Conservation (phyloP, 2,797 vertebrate species). For the Brachyalestes nurse region DNA sequence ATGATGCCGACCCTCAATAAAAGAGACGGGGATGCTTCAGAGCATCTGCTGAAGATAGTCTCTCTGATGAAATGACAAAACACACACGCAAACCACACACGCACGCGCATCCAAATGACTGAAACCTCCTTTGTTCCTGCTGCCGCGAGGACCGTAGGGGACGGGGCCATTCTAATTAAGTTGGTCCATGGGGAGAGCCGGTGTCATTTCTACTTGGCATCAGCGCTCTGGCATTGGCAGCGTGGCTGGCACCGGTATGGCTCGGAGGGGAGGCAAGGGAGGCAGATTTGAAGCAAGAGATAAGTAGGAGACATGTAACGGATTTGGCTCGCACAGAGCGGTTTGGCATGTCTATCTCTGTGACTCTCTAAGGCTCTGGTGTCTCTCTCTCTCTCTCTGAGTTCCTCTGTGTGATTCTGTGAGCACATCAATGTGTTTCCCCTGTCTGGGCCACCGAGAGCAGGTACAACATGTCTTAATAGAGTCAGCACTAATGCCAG, state of each 20-base stretch:
- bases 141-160: conserved; percentile 82
- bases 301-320: conserved; percentile 58
- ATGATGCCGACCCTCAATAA: conserved; percentile 92
- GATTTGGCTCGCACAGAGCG: conserved; percentile 51
- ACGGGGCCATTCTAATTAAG: conserved; percentile 86
- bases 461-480: conserved; percentile 67
- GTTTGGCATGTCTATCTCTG: conserved; percentile 46
- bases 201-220: conserved; percentile 82
- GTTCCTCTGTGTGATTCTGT: conserved; percentile 47
- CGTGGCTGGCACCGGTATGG: conserved; percentile 69
- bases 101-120: conserved; percentile 78
- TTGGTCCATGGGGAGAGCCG: conserved; percentile 77
- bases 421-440: conserved; percentile 36
- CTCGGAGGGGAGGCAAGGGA: conserved; percentile 46
- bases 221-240: conserved; percentile 79
- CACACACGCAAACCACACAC: conserved; percentile 58
- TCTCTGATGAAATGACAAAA: conserved; percentile 59
- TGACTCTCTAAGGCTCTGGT: conserved; percentile 28
- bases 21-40: conserved; percentile 89
- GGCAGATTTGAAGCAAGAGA: conserved; percentile 57
- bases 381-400: conserved; percentile 14
- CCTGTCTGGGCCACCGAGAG: conserved; percentile 31
- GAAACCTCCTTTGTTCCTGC: conserved; percentile 87
- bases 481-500: conserved; percentile 69
- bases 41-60: conserved; percentile 92